These are phyloP conservation scores for Ashinkailepas kermadecensis DNA, from an alignment of 2,888 invertebrate species.

Conservation along the genomic window DNA sequence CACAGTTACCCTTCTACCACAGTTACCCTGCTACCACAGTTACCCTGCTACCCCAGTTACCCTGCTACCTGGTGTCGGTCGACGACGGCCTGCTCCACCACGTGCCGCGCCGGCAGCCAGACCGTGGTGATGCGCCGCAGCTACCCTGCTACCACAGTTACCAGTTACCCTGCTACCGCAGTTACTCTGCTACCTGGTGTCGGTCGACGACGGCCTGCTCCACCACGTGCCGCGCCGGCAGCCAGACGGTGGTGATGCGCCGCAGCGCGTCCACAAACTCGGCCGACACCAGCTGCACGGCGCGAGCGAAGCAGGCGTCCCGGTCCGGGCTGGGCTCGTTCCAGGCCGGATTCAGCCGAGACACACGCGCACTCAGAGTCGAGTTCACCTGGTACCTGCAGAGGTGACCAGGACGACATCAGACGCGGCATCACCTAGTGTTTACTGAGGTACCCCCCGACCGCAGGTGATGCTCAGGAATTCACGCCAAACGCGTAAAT, in stretches of 20 bases:
- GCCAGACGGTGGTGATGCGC: constrained; percentile 62
- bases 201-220: constrained; percentile 55
- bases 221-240: constrained; percentile 75
- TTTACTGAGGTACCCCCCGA: too few species aligned
- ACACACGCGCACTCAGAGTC: constrained; percentile 65
- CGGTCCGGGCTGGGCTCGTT: constrained; percentile 49
- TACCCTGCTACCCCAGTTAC: too few species aligned
- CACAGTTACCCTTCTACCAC: too few species aligned
- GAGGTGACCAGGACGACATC: too few species aligned
- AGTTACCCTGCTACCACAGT: too few species aligned
- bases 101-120: constrained; percentile 80
- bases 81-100: constrained; percentile 60
- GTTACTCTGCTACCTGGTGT: constrained; percentile 44
- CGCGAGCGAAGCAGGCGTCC: constrained; percentile 58
- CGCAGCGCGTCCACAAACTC: constrained; percentile 67
- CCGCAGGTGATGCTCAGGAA: too few species aligned
- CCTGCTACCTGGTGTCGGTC: constrained; percentile 48
- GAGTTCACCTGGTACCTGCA: constrained; percentile 63
- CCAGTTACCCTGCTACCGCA: too few species aligned
- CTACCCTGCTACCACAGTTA: neutral
- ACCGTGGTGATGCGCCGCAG: constrained; percentile 54
- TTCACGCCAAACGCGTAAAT: too few species aligned
- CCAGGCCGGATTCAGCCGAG: constrained; percentile 76
- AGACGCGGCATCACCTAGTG: too few species aligned
- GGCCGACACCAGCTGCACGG: constrained; percentile 64